phyloP scores from a whole-genome alignment of 2,113 vertebrate species.

The Balaeniceps rex region DNA sequence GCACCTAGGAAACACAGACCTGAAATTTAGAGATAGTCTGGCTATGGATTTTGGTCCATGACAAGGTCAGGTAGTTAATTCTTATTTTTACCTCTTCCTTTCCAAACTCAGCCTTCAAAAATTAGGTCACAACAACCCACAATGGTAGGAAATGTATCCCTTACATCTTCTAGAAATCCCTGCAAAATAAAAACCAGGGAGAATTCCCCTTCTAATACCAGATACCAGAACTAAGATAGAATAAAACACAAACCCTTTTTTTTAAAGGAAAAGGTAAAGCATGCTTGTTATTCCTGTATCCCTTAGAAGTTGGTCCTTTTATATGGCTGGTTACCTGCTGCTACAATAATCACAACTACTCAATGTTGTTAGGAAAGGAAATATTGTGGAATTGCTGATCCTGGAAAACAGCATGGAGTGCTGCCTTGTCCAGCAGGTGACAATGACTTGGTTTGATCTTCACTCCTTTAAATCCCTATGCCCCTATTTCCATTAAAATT shows the following conservation, averaged over 20 bases:
- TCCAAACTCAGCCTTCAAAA: neutral
- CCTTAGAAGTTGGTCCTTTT: neutral
- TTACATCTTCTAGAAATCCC: neutral
- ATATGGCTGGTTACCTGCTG: neutral
- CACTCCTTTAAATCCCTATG: neutral
- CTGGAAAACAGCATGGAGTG: neutral
- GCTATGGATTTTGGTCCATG: neutral
- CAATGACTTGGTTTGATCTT: neutral
- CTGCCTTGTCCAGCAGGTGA: neutral
- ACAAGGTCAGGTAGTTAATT: neutral
- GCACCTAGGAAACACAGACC: neutral
- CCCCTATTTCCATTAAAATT: neutral
- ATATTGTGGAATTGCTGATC: neutral
- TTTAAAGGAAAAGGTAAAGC: neutral
- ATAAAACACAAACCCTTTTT: neutral
- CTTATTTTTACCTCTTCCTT: neutral
- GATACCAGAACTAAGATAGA: neutral
- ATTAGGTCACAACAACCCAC: neutral
- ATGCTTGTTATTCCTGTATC: neutral
- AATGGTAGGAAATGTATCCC: neutral
- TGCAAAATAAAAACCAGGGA: neutral
- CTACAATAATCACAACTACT: neutral
- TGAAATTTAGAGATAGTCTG: neutral
- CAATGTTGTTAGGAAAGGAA: neutral
- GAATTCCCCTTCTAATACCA: neutral